A percentile compares a stretch with the other conserved stretches of the same genome.
Evolutionary conservation across 2,888 invertebrate species (phyloP).

Genomic region (Branchipolynoe longqiensis): DNA sequence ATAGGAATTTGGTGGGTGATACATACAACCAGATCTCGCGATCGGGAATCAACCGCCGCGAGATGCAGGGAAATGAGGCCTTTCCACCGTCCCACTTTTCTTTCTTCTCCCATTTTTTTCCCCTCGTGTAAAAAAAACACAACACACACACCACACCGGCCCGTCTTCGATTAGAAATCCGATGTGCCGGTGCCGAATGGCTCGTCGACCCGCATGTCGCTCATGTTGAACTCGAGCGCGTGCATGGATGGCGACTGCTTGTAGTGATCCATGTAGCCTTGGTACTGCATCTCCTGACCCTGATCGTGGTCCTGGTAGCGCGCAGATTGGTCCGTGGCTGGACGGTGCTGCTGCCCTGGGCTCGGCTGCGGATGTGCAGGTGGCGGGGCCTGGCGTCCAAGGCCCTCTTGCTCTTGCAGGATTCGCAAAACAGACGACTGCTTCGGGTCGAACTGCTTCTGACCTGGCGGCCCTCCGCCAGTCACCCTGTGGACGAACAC

Average conservation of each 20-base stretch:
- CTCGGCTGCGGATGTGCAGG: background rate
- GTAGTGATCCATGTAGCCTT: slow-evolving; percentile 57
- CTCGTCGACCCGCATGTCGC: slow-evolving; percentile 11
- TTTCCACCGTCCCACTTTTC: too few species aligned
- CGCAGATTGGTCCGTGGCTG: slow-evolving; percentile 26
- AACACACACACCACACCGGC: too few species aligned
- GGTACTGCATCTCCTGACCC: slow-evolving; percentile 52
- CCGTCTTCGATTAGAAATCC: slow-evolving; percentile 50
- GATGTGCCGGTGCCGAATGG: slow-evolving; percentile 26
- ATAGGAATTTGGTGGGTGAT: too few species aligned
- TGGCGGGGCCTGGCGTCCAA: background rate
- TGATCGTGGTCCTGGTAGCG: slow-evolving; percentile 33
- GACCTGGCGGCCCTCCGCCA: slow-evolving; percentile 59
- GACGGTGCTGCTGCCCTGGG: background rate
- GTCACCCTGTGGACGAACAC: slow-evolving; percentile 54
- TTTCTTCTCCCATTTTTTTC: too few species aligned
- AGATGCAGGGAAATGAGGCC: too few species aligned
- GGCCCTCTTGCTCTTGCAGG: slow-evolving; percentile 67
- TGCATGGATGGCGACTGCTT: slow-evolving; percentile 61
- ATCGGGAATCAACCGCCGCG: too few species aligned
- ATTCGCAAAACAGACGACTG: slow-evolving; percentile 65
- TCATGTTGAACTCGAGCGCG: slow-evolving; percentile 49
- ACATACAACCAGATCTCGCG: too few species aligned
- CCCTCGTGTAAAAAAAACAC: too few species aligned
- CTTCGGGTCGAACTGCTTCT: slow-evolving; percentile 66